A percentile compares a stretch with the other conserved stretches of the same genome.
phyloP scores from a whole-genome alignment of 2,797 vertebrate species.

The Amblyopsis hoosieri region DNA sequence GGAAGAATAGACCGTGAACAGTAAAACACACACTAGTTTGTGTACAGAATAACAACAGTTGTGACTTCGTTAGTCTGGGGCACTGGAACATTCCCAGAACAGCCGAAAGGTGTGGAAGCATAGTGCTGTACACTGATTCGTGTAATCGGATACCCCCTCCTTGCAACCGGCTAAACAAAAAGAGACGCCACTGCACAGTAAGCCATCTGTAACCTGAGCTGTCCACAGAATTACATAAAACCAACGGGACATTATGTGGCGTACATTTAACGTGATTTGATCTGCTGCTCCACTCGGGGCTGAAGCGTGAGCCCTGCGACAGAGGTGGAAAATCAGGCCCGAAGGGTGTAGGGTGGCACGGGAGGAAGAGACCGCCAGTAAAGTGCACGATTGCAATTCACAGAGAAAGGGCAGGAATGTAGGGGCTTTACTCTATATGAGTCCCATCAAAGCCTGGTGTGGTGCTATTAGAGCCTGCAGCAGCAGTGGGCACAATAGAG shows the following conservation, averaged over 20 bases:
- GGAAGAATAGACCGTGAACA: not conserved
- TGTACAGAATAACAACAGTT: conserved; percentile 1
- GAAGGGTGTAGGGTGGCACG: conserved; percentile 54
- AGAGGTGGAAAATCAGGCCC: conserved; percentile 26
- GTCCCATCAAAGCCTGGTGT: conserved; percentile 36
- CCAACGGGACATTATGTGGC: conserved; percentile 45
- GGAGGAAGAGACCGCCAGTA: conserved; percentile 40
- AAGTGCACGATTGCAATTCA: conserved; percentile 52
- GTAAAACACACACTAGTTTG: not conserved
- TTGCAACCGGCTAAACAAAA: conserved; percentile 34
- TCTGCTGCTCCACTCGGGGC: conserved; percentile 47
- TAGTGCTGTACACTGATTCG: conserved; percentile 51
- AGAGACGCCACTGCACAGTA: conserved; percentile 25
- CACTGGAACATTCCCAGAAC: conserved; percentile 25
- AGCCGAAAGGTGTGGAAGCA: conserved; percentile 43
- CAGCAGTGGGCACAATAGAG: conserved; percentile 51
- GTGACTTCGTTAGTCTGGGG: conserved; percentile 1
- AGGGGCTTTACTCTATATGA: conserved; percentile 39
- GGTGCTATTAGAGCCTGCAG: conserved; percentile 61
- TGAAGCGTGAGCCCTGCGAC: conserved; percentile 45
- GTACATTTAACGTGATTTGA: conserved; percentile 63
- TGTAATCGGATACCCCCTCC: conserved; percentile 56
- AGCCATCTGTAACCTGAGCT: conserved; percentile 67
- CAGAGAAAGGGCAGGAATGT: conserved; percentile 63
- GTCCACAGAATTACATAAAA: conserved; percentile 57